Base-by-base conservation (phyloP, 2,113 vertebrate species). In the Geococcyx californianus region DNA sequence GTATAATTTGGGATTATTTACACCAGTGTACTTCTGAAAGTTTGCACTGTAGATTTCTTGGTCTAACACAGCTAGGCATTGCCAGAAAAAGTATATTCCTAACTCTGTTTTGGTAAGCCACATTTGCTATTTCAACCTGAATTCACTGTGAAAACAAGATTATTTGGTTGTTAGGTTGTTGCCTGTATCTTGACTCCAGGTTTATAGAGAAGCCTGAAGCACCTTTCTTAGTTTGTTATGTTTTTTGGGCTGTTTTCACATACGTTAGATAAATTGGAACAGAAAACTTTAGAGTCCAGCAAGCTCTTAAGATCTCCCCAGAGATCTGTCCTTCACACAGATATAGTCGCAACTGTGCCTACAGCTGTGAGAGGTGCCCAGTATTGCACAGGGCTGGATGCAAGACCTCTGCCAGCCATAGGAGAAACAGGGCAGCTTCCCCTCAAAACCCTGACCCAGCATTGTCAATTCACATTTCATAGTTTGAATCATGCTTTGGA, bases 391-490 rank as follows among this genome's bases (percentile, higher is more conserved):
- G 19, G 19, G 26, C 14, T 45, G 33, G n/a, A 33, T 6, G 1
- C 1, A 4, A 29, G 38, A 59, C 18, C 16, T 31, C 34, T 26
- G 7, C 9, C 58, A 79, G 24, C 7, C 33, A 0, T 0, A 44
- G 31, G 12, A 31, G 21, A 11, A 77, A 33, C 28, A 26, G 29
- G 10, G 15, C 20, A 73, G n/a, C 36, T 77, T 93, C 87, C 34
- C 33, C 42, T 51, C 9, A 2, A 19, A 68, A n/a, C 6, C 25
- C 17, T 26, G 47, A 16, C 10, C 4, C 3, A 6, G 5, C 25
- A 52, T 7, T 51, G 15, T 28, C 34, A 40, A 10, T 47, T 55
- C 52, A 4, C 33, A 15, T 82, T 84, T 70, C 52, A 51, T 16
- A n/a, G 34, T 63, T 80, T 34, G 16, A 20, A 19, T 25, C 66